These are phyloP conservation scores for Synanceia verrucosa DNA, from an alignment of 2,797 vertebrate species.

Conservation along the genomic window DNA sequence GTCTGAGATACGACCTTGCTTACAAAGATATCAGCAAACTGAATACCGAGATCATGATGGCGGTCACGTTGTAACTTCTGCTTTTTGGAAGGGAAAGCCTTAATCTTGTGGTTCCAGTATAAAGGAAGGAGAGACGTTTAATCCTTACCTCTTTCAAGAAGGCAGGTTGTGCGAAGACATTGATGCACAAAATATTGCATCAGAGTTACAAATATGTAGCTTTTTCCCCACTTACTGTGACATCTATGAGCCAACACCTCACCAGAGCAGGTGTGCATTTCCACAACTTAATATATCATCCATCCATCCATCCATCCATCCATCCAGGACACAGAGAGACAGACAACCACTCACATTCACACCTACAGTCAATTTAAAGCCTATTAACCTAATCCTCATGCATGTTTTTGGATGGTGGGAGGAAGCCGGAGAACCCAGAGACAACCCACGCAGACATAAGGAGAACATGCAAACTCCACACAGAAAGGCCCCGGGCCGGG, in stretches of 20 bases:
- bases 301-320: too few relatives aligned
- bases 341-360: too few relatives aligned
- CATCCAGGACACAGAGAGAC: too few relatives aligned
- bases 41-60: not conserved
- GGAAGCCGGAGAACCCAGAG: too few relatives aligned
- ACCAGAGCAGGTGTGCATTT: not conserved
- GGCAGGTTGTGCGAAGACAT: not conserved
- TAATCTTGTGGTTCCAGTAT: not conserved
- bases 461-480: too few relatives aligned
- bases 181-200: conserved; percentile 4
- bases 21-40: not conserved
- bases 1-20: conserved; percentile 6
- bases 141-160: not conserved
- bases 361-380: too few relatives aligned
- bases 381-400: too few relatives aligned
- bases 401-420: too few relatives aligned
- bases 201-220: not conserved
- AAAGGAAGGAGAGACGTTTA: not conserved
- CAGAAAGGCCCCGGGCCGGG: too few relatives aligned
- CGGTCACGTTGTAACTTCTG: not conserved
- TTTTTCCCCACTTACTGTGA: not conserved
- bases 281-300: too few relatives aligned
- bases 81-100: not conserved
- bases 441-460: too few relatives aligned
- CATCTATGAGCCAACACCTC: not conserved